A percentile compares a stretch with the other conserved stretches of the same genome.
Evolutionary conservation across 2,797 vertebrate species (phyloP).

Genomic region (Neostethus bicornis): DNA sequence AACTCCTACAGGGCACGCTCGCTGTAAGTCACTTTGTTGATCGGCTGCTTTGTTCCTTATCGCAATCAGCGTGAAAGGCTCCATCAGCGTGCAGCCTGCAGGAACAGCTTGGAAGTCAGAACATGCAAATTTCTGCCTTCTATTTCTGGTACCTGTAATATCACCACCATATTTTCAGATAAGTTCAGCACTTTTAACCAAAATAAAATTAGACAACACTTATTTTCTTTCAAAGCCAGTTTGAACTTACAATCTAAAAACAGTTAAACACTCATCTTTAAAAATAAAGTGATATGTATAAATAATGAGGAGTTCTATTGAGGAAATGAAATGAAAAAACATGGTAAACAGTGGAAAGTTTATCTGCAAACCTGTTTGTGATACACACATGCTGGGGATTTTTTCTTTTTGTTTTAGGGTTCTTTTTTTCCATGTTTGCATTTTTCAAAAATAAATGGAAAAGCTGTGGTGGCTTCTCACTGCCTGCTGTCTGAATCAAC

Average conservation of each 20-base stretch:
- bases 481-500: conserved; percentile 30
- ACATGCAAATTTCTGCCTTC: conserved; percentile 22
- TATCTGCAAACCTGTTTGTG: conserved; percentile 26
- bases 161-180: not conserved
- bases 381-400: not conserved
- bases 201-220: not conserved
- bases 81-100: conserved; percentile 7
- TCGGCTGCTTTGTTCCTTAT: conserved; percentile 45
- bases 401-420: not conserved
- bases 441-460: conserved; percentile 31
- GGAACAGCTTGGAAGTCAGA: not conserved
- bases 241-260: not conserved
- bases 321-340: not conserved
- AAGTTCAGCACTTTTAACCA: not conserved
- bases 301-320: not conserved
- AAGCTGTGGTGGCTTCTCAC: conserved; percentile 12
- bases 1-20: conserved; percentile 39
- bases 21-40: conserved; percentile 38
- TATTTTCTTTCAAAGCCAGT: not conserved
- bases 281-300: not conserved
- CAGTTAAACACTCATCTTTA: not conserved
- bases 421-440: conserved; percentile 10
- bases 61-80: conserved; percentile 19
- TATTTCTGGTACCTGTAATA: conserved; percentile 23
- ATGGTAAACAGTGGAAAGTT: conserved; percentile 7